Evolutionary conservation across 2,113 vertebrate species (phyloP), one percentile per base, ranked within the genome.

Genomic region (Lampris incognitus): DNA sequence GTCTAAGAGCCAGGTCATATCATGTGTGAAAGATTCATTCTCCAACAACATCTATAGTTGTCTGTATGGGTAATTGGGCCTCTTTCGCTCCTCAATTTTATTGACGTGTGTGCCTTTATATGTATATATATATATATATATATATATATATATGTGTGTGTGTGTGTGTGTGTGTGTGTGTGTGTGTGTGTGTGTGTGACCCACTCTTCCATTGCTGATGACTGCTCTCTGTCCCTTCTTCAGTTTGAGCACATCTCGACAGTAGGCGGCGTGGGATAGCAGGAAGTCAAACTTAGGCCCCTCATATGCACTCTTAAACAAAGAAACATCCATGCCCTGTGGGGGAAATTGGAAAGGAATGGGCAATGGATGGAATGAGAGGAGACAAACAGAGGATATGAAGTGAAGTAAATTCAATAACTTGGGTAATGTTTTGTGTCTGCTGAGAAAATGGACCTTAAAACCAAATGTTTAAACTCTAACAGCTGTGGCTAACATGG

Each of bases 201-300:
- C 96, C 86, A 99, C 98, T 95, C 98, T 92, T 92, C 98, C 98
- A 3, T 99, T 99, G 93, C 97, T 97, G 90, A 99, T 96, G 68
- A 99, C 95, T 0, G 96, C 96, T 74, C 96, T 94, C 89, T 98
- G 97, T 63, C 97, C 97, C 82, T 94, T 97, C 92, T 95, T 96
- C 87, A 99, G 92, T 86, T 97, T 98, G n/a, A 99, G 95, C 69
- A 98, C 95, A 0, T 98, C 96, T 85, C 93, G 93, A 88, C 96
- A 98, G 77, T 96, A 99, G 48, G 95, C 52, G 50, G 95, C 88
- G 83, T 99, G 98, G 81, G 97, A 97, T 76, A 96, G 94, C 93
- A 99, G 87, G 94, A 98, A 97, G 95, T 97, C 94, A 80, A 96
- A 83, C 88, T 95, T 96, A 78, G 93, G 86, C 73, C 94, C 94